phyloP scores from a whole-genome alignment of 2,888 invertebrate species.

The Amblyteles armatorius region DNA sequence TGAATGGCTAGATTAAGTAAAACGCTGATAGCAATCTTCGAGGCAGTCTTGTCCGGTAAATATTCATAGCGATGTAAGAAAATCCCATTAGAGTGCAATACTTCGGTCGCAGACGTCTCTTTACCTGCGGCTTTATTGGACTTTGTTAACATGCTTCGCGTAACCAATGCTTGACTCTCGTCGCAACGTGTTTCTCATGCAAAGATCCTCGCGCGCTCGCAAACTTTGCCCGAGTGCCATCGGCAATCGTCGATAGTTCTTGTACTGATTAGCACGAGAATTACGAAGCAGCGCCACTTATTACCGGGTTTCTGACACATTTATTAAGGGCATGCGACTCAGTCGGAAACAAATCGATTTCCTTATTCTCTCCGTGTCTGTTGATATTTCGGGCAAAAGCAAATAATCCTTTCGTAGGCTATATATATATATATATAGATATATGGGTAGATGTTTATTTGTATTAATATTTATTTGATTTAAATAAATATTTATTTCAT shows the following conservation, averaged over 20 bases:
- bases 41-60: background rate
- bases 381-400: too few relatives aligned
- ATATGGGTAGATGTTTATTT: too few relatives aligned
- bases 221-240: background rate
- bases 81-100: conserved; percentile 5
- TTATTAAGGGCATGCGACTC: too few relatives aligned
- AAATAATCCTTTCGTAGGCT: too few relatives aligned
- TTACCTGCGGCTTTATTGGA: background rate
- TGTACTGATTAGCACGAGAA: background rate
- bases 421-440: too few relatives aligned
- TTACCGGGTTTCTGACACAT: too few relatives aligned
- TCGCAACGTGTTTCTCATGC: conserved; percentile 33
- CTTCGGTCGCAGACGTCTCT: background rate
- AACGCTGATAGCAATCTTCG: background rate
- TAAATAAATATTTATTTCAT: too few relatives aligned
- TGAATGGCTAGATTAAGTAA: background rate
- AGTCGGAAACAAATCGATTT: too few relatives aligned
- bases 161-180: background rate
- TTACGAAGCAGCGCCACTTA: background rate
- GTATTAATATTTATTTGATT: too few relatives aligned
- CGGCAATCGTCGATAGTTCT: background rate
- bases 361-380: too few relatives aligned
- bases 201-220: conserved; percentile 2
- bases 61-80: background rate
- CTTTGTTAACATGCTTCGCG: conserved; percentile 12